These are phyloP conservation scores for Hyalella azteca DNA, from an alignment of 2,888 invertebrate species.

Conservation along the genomic window DNA sequence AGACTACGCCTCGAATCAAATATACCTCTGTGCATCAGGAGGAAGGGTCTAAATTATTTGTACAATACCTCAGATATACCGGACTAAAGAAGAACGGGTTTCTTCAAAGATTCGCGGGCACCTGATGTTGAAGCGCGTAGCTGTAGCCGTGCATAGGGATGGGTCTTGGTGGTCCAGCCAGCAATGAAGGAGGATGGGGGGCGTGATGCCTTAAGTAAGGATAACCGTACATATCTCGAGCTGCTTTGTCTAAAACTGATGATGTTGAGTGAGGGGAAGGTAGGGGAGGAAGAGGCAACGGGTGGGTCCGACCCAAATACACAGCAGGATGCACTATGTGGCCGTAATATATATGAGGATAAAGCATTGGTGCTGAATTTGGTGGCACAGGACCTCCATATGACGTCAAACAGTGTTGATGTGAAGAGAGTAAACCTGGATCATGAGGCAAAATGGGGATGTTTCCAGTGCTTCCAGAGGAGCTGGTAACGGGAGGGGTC, in stretches of 20 bases:
- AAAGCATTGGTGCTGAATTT: not conserved
- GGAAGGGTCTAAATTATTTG: no score
- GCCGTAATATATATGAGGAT: conserved; percentile 28
- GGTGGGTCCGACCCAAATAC: not conserved
- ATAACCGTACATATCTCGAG: conserved; percentile 23
- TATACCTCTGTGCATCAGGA: no score
- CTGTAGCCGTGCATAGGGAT: conserved; percentile 56
- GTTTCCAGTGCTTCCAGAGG: not conserved
- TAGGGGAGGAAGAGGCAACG: not conserved
- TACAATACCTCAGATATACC: no score
- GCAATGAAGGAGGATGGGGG: conserved; percentile 37
- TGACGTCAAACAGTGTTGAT: not conserved
- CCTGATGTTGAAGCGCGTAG: conserved; percentile 53
- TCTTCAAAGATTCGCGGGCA: conserved; percentile 52
- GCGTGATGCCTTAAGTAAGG: conserved; percentile 28
- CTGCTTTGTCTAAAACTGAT: conserved; percentile 19
- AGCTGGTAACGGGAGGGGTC: conserved; percentile 22
- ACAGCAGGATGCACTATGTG: not conserved
- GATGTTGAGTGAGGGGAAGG: not conserved
- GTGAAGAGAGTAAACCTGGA: not conserved
- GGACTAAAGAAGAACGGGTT: no score
- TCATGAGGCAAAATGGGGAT: conserved; percentile 33
- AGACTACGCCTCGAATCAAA: no score
- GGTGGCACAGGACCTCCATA: not conserved
- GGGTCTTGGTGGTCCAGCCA: conserved; percentile 49